Evolutionary conservation across 2,113 vertebrate genomes (phyloP).

Genomic region (Psettodes erumei): DNA sequence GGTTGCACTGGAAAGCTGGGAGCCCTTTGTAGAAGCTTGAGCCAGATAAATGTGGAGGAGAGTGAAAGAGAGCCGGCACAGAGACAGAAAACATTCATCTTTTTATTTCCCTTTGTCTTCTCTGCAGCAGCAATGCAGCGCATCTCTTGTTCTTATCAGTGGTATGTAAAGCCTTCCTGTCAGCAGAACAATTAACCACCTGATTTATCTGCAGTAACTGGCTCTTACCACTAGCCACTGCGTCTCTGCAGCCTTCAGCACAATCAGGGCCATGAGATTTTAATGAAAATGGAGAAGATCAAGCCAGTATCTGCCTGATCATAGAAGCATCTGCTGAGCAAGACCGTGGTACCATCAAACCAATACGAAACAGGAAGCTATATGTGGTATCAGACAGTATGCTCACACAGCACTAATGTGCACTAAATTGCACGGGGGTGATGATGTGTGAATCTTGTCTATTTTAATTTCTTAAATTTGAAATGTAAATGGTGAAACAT

Average conservation of each 20-base stretch:
- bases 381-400: slow-evolving; percentile 8
- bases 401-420: background rate
- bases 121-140: slow-evolving; percentile 5
- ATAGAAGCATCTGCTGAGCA: no score
- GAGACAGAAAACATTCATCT: background rate
- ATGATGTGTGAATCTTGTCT: background rate
- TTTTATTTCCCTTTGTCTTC: background rate
- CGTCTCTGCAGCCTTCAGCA: background rate
- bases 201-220: slow-evolving; percentile 32
- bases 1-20: background rate
- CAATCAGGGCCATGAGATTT: background rate
- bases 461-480: background rate
- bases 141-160: slow-evolving; percentile 4
- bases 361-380: slow-evolving; percentile 31
- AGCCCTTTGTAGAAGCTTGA: background rate
- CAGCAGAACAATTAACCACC: slow-evolving; percentile 50
- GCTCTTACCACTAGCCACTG: slow-evolving; percentile 4
- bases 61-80: background rate
- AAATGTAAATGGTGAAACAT: background rate
- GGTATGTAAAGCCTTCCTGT: slow-evolving; percentile 28
- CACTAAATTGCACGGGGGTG: background rate
- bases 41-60: background rate
- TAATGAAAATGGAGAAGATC: background rate
- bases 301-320: background rate
- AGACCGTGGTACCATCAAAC: background rate